Conservation (phyloP, 2,797 vertebrate species). For the Mus minutoides region DNA sequence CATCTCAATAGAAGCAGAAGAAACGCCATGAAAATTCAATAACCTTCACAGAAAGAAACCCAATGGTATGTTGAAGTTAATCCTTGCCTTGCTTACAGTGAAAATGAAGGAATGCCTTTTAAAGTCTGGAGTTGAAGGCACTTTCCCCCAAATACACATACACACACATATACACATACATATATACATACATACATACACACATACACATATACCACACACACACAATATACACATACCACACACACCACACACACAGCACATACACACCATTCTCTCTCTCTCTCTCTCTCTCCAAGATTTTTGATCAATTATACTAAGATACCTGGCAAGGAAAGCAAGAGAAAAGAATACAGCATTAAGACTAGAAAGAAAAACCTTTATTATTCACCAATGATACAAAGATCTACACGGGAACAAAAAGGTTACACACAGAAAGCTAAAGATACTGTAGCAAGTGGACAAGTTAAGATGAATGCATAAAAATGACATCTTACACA, state of each 20-base stretch:
- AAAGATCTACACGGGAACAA: neutral
- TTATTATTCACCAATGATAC: neutral
- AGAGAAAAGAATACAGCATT: neutral
- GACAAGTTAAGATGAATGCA: neutral
- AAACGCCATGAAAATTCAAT: neutral
- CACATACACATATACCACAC: too few relatives aligned
- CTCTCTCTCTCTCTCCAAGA: neutral
- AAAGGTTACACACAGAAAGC: neutral
- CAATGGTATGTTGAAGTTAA: neutral
- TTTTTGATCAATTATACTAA: conserved; percentile 15
- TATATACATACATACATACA: too few relatives aligned
- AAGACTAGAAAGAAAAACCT: neutral
- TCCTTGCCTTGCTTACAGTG: neutral
- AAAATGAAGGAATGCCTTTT: conserved; percentile 24
- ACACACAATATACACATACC: too few relatives aligned
- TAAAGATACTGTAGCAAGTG: neutral
- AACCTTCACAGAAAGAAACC: neutral
- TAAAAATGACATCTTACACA: neutral
- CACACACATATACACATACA: neutral
- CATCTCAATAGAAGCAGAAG: neutral
- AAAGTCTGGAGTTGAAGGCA: neutral
- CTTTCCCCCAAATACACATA: neutral
- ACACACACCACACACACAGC: too few relatives aligned
- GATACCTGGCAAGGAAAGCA: neutral
- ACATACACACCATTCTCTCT: neutral